Conservation (phyloP, 2,888 invertebrate species). For the Eupithecia centaureata region DNA sequence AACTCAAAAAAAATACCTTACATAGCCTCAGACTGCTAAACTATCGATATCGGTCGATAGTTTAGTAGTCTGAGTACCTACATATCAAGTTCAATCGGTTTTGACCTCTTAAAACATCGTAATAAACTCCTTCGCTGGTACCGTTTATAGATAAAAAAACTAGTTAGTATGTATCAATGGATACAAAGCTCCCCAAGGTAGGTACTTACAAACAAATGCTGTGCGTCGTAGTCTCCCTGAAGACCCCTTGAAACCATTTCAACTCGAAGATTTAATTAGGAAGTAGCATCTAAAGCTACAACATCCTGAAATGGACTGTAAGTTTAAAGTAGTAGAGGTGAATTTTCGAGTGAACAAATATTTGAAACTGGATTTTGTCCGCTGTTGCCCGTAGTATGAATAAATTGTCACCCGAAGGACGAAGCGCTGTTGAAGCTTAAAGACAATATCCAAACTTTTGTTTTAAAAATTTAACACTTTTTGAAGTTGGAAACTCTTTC, state of each 20-base stretch:
- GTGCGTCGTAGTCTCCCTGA: slow-evolving; percentile 15
- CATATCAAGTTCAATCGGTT: neutral
- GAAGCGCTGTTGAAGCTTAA: slow-evolving; percentile 37
- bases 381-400: slow-evolving; percentile 28
- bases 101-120: neutral
- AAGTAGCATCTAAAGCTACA: slow-evolving; percentile 18
- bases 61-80: no score
- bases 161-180: neutral
- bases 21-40: no score
- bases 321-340: neutral
- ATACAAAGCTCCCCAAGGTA: neutral
- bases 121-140: no score
- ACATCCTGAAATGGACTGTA: slow-evolving; percentile 19
- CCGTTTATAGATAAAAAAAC: no score
- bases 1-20: no score
- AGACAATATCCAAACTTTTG: slow-evolving; percentile 29
- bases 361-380: slow-evolving; percentile 15
- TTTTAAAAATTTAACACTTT: slow-evolving; percentile 49
- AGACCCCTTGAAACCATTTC: slow-evolving; percentile 29
- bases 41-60: no score
- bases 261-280: slow-evolving; percentile 32
- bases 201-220: slow-evolving; percentile 7
- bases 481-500: slow-evolving; percentile 56
- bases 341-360: slow-evolving; percentile 17
- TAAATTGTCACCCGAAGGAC: slow-evolving; percentile 37